Base-by-base conservation (phyloP, 2,797 vertebrate genomes). In the Amniataba percoides region DNA sequence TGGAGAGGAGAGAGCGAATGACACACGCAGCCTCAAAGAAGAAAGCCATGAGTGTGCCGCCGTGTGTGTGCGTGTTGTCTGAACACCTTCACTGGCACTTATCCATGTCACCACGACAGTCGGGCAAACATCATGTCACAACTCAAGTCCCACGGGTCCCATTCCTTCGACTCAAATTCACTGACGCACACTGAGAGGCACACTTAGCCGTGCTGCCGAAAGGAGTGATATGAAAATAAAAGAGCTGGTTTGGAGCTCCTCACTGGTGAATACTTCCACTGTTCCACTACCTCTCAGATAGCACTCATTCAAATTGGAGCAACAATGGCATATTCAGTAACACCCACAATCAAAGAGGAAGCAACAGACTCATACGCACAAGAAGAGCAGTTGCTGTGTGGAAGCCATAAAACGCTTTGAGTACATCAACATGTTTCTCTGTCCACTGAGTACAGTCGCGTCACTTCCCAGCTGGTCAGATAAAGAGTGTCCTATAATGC, bases 1-100 rank as follows among this genome's bases (percentile, higher is more conserved):
- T 73, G 71, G 84, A 84, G 72, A 93, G 2, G 18, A 95, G 69
- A 25, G 93, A 92, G 18, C 89, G 92, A 15, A 95, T 52, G 61
- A 78, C 3, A 61, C 91, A 94, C 3, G 0, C 77, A 0, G 68
- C 86, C 74, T 95, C 90, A 48, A 93, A 95, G 80, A 95, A 95
- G 68, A 94, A 93, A 82, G 88, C 84, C 94, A 95, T 95, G 59
- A 78, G 31, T 21, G 27, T 21, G 59, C 14, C 3, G 42, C 8
- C 0, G 8, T 34, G 52, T 58, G 59, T 45, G 19, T 12, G 18
- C 14, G 39, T 81, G 61, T 14, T 16, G 64, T 70, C 57, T 23
- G 77, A 84, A 70, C 76, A 57, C 78, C 58, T 62, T 87, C 78
- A 79, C 62, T 45, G 67, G 63, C 19, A 7, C 18, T 23, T 25